A percentile compares a stretch with the other conserved stretches of the same genome.
Evolutionary conservation across 2,113 vertebrate genomes (phyloP).

Genomic region (Chionomys nivalis): DNA sequence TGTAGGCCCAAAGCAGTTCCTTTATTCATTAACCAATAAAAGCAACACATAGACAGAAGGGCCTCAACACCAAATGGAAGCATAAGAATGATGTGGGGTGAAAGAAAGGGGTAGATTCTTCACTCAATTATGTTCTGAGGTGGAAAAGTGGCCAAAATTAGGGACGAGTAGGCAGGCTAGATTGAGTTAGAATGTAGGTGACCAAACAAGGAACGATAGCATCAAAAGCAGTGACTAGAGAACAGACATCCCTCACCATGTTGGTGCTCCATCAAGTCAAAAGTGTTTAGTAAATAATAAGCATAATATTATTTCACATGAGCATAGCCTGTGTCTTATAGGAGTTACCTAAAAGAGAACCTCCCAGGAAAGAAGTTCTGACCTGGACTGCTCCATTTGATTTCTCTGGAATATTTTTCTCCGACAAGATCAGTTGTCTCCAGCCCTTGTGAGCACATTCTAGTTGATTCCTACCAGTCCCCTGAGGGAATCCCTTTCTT

Average conservation of each 20-base stretch:
- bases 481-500: neutral
- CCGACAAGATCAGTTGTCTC: neutral
- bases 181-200: neutral
- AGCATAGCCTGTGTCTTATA: neutral
- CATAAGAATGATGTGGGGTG: neutral
- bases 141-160: neutral
- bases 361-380: neutral
- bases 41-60: no score
- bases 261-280: neutral
- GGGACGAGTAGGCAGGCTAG: neutral
- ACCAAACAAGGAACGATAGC: neutral
- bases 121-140: neutral
- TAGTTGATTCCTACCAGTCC: neutral
- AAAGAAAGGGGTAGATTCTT: neutral
- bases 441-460: neutral
- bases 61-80: neutral
- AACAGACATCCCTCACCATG: neutral
- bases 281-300: neutral
- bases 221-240: neutral
- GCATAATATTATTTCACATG: neutral
- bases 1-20: no score
- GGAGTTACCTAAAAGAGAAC: neutral
- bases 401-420: neutral
- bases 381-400: neutral
- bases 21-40: no score